Evolutionary conservation across 2,888 invertebrate genomes (phyloP).

Genomic region (Aspidiotus destructor): DNA sequence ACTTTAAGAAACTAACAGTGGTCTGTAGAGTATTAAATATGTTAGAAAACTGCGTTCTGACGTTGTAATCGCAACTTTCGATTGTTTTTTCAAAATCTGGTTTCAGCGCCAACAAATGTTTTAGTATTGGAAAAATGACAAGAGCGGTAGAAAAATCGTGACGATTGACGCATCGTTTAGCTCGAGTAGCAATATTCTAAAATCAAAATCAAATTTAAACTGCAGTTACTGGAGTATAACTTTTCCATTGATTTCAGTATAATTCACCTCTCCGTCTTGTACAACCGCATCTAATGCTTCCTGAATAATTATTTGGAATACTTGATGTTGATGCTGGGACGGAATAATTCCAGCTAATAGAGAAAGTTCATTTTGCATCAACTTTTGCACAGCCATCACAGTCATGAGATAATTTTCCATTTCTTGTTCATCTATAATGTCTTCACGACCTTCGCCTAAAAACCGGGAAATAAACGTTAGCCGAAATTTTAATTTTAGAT

Average conservation of each 20-base stretch:
- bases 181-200: conserved; percentile 60
- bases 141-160: conserved; percentile 72
- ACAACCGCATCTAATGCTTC: conserved; percentile 77
- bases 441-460: conserved; percentile 46
- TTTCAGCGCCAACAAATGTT: conserved; percentile 63
- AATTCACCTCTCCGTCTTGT: conserved; percentile 67
- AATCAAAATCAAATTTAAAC: conserved; percentile 38
- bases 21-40: conserved; percentile 63
- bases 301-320: conserved; percentile 72
- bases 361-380: conserved; percentile 79
- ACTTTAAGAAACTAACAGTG: conserved; percentile 50
- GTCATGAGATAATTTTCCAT: conserved; percentile 73
- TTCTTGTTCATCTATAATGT: conserved; percentile 63
- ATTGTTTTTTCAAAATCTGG: conserved; percentile 72
- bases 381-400: conserved; percentile 68
- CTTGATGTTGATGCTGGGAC: conserved; percentile 64
- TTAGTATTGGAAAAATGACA: conserved; percentile 71
- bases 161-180: conserved; percentile 62
- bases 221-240: too few relatives aligned
- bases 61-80: conserved; percentile 59
- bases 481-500: neutral
- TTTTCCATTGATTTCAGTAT: neutral
- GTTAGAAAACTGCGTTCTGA: conserved; percentile 60
- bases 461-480: neutral
- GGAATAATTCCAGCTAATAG: conserved; percentile 77